These are phyloP conservation scores for Eilema caniola DNA, from an alignment of 2,888 invertebrate genomes.

Conservation along the genomic window DNA sequence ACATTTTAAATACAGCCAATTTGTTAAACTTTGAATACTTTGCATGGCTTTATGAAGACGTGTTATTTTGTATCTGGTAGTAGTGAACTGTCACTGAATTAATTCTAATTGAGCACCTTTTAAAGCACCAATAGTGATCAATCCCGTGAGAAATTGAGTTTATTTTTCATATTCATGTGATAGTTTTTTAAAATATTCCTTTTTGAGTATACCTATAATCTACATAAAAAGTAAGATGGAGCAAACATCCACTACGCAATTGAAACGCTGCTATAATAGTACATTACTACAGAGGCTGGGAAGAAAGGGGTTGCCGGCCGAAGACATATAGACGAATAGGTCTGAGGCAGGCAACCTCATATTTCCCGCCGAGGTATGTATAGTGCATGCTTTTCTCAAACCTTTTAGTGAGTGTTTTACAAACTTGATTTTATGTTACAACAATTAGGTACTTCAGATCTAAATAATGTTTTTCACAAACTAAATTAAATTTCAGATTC, in stretches of 20 bases:
- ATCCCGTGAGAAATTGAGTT: conserved; percentile 12
- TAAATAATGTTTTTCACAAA: background rate
- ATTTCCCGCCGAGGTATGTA: no score
- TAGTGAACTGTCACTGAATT: conserved; percentile 31
- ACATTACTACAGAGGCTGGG: no score
- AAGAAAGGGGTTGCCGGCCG: no score
- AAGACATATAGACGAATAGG: no score
- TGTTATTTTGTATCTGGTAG: conserved; percentile 11
- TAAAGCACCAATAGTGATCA: conserved; percentile 70
- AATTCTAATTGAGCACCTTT: conserved; percentile 68
- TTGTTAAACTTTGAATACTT: no score
- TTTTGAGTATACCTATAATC: background rate
- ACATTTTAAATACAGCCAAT: no score
- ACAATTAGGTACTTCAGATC: no score
- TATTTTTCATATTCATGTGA: conserved; percentile 20
- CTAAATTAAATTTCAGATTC: no score
- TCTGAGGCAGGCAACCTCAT: no score
- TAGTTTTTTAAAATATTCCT: background rate
- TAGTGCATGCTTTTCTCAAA: no score
- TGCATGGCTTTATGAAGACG: background rate
- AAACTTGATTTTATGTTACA: no score
- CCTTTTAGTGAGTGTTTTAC: no score
- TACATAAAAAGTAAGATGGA: background rate
- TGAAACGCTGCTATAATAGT: background rate
- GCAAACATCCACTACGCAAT: background rate